A percentile compares a stretch with the other conserved stretches of the same genome.
Conservation (phyloP, 2,113 vertebrate genomes). For the Cercocebus atys region DNA sequence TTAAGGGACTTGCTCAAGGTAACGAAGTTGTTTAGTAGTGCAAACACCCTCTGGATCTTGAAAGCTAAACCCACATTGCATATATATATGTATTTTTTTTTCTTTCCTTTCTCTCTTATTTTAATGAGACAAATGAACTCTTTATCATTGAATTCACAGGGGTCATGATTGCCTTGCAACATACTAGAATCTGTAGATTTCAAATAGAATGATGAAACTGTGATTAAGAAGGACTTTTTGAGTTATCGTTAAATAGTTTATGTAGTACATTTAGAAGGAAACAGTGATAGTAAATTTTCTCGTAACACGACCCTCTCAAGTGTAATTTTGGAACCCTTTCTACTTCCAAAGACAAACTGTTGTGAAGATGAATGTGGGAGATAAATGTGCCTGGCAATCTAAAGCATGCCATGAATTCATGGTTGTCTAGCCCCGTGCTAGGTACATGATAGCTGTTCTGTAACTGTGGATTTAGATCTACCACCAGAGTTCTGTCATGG, state of each 20-base stretch:
- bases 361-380: not conserved
- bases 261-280: not conserved
- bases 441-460: not conserved
- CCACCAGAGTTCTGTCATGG: not conserved
- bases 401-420: not conserved
- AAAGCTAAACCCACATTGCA: not conserved
- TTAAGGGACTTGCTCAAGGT: slow-evolving; percentile 43
- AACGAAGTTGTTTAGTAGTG: slow-evolving; percentile 24
- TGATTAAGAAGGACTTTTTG: not conserved
- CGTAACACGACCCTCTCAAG: not conserved
- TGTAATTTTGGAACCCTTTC: slow-evolving; percentile 17
- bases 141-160: not conserved
- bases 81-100: too few relatives aligned
- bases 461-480: not conserved
- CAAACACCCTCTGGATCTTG: not conserved
- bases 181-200: not conserved
- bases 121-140: slow-evolving; percentile 13
- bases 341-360: not conserved
- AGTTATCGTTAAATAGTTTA: not conserved
- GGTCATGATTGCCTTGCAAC: not conserved
- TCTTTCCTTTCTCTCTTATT: not conserved
- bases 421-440: not conserved
- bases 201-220: not conserved
- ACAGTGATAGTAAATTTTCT: not conserved
- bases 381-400: not conserved